Conservation (phyloP, 2,113 vertebrate species). For the Cairina moschata region DNA sequence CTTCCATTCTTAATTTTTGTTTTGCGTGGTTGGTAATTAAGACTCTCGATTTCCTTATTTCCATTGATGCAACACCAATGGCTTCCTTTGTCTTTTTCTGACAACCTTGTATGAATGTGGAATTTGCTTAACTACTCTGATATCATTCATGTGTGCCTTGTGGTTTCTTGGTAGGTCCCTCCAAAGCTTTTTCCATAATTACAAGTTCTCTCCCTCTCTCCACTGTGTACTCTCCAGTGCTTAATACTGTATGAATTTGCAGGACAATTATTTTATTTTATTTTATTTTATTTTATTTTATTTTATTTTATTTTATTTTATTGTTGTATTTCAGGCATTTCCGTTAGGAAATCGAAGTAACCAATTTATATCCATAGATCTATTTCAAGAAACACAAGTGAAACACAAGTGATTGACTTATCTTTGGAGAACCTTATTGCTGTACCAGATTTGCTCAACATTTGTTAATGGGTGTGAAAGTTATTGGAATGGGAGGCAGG, state of each 20-base stretch:
- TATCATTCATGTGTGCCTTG: background rate
- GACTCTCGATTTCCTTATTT: background rate
- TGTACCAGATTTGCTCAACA: background rate
- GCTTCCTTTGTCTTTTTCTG: background rate
- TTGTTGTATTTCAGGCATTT: background rate
- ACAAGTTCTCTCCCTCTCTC: background rate
- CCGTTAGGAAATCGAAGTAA: background rate
- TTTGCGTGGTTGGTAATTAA: accelerated
- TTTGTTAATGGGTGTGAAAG: background rate
- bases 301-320: no score
- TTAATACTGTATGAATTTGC: background rate
- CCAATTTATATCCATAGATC: background rate
- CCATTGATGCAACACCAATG: background rate
- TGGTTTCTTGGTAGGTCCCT: background rate
- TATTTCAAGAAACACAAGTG: background rate
- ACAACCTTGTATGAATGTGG: background rate
- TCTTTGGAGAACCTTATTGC: background rate
- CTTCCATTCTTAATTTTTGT: background rate
- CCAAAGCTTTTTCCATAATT: background rate
- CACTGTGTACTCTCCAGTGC: background rate
- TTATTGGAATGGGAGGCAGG: background rate
- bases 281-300: no score
- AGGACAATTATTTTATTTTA: no score
- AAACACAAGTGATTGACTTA: background rate
- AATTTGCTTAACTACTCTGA: background rate